Conservation (phyloP, 1,140 invertebrate genomes). For the Epicauta chinensis region DNA sequence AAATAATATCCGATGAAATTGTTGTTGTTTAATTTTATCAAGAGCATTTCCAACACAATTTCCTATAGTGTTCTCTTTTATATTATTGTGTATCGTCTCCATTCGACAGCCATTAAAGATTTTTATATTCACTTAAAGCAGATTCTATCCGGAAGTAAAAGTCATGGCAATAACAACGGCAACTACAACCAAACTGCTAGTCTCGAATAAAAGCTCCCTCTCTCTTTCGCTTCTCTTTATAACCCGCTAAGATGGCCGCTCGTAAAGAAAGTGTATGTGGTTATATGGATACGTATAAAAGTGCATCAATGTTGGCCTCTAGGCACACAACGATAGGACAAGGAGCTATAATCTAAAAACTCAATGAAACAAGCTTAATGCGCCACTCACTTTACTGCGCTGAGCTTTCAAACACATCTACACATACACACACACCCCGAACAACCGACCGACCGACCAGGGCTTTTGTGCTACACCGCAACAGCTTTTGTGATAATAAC, state of each 20-base stretch:
- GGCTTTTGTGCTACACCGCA: conserved; percentile 32
- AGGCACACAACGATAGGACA: conserved; percentile 27
- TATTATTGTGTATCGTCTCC: background rate
- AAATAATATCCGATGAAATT: too few species aligned
- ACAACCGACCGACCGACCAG: conserved; percentile 18
- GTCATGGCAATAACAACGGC: conserved; percentile 2
- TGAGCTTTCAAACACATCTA: conserved; percentile 33
- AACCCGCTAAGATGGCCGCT: conserved; percentile 32
- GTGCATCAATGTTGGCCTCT: conserved; percentile 33
- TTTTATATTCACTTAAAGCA: conserved; percentile 21
- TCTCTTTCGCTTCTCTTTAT: background rate
- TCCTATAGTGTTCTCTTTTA: background rate
- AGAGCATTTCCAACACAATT: background rate
- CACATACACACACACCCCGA: too few species aligned
- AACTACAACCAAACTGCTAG: conserved; percentile 5
- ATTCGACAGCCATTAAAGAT: conserved; percentile 4
- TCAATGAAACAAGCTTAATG: conserved; percentile 37
- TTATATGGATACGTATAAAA: conserved; percentile 21
- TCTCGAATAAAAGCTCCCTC: conserved; percentile 30
- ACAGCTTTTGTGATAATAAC: conserved; percentile 35
- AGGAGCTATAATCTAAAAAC: conserved; percentile 35
- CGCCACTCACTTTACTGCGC: conserved; percentile 32
- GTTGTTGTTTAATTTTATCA: conserved; percentile 3
- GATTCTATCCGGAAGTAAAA: conserved; percentile 10
- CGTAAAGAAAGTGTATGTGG: conserved; percentile 22